Evolutionary conservation across 37 sponge, comb jelly and placozoan species (phyloP).

Genomic region (Bolinopsis microptera): DNA sequence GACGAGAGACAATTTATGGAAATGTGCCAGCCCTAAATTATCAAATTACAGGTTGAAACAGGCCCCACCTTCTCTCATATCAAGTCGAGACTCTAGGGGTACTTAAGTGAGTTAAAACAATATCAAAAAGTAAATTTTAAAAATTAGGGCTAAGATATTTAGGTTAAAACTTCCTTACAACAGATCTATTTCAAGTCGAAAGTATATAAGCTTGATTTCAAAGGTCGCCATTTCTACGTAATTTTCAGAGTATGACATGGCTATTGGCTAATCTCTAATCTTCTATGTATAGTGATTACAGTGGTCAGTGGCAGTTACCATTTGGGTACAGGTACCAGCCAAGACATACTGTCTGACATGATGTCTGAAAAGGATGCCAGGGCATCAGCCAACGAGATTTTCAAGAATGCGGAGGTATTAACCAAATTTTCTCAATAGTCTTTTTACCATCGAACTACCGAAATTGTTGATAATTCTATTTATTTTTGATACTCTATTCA

Average conservation of each 20-base stretch:
- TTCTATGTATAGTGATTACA: neutral
- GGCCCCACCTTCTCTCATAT: no score
- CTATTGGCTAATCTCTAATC: neutral
- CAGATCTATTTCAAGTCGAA: conserved; percentile 6
- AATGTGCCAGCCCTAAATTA: neutral
- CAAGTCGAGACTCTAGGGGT: no score
- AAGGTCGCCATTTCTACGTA: conserved; percentile 30
- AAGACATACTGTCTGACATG: neutral
- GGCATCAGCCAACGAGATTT: conserved; percentile 30
- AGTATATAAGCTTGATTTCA: conserved; percentile 48
- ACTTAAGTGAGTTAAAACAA: no score
- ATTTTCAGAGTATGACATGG: neutral
- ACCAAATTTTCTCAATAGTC: no score
- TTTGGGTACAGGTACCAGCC: neutral
- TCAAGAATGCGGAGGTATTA: neutral
- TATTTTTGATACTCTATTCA: no score
- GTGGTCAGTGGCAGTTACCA: conserved; percentile 28
- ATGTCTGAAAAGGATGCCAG: neutral
- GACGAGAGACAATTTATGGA: neutral
- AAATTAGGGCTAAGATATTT: no score
- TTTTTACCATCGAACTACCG: no score
- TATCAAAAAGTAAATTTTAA: no score
- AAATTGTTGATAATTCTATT: no score
- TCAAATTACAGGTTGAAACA: neutral
- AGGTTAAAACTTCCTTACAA: no score